Evolutionary conservation across 2,113 vertebrate species (phyloP), one percentile per base, ranked within the genome.

Genomic region (Dipodomys merriami): DNA sequence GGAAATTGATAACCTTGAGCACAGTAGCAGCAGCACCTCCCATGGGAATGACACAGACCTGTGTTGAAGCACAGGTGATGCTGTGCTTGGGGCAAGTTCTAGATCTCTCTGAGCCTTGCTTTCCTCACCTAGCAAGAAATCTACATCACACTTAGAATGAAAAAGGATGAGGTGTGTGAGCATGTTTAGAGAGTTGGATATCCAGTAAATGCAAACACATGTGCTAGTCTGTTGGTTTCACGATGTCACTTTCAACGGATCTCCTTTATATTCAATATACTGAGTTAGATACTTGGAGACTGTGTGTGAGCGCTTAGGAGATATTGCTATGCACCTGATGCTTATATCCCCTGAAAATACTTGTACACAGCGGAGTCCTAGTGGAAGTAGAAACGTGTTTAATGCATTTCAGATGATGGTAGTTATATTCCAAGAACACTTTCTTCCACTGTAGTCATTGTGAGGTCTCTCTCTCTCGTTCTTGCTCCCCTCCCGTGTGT

Each of bases 281-380:
- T 53, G 53, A 12, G 71, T n/a, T 68, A 2, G 33, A 57, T 83
- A 72, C 71, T 67, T 83, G 30, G 44, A 74, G n/a, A 9, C 23
- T 5, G 0, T 29, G 13, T 6, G 7, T 80, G 29, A 39, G 0
- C 29, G n/a, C n/a, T 23, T 88, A 22, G n/a, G 30, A 8, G 22
- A 8, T 22, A 57, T 49, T 79, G 35, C 7, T 29, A 11, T 13
- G 13, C 44, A 30, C 5, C 7, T 16, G 12, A 20, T 46, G 10
- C 46, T 65, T 46, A 72, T 49, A 11, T 35, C 19, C 53, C 65
- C 64, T 82, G n/a, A 69, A 87, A 90, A 78, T 78, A 68, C 25
- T 79, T 65, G 33, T 68, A 6, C 25, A 15, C 22, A 25, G 7
- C 19, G 83, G 27, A n/a, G 49, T 60, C 69, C 5, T n/a, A 11